These are phyloP conservation scores for Polypterus bichir DNA, from an alignment of 2,113 vertebrate genomes.

Conservation along the genomic window DNA sequence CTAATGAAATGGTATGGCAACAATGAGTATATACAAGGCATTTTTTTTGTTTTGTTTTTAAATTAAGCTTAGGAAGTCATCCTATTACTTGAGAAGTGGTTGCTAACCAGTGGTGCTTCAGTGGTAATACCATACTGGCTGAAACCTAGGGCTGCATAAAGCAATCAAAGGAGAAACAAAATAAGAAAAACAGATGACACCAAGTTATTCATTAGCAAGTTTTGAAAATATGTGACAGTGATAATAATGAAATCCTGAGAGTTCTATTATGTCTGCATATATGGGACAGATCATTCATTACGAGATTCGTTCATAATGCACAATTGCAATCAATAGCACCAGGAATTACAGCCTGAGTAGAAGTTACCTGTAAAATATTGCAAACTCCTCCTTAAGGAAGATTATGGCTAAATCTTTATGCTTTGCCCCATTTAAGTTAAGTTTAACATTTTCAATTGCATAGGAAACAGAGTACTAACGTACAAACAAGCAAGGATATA, in stretches of 20 bases:
- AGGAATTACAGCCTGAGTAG: conserved; percentile 63
- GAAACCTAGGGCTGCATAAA: no score
- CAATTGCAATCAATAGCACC: conserved; percentile 68
- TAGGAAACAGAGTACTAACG: conserved; percentile 60
- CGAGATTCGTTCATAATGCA: conserved; percentile 29
- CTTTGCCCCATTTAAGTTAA: conserved; percentile 45
- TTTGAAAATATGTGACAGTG: no score
- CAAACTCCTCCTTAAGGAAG: conserved; percentile 64
- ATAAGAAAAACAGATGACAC: no score
- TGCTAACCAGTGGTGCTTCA: no score
- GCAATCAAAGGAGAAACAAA: no score
- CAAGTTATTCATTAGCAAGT: no score
- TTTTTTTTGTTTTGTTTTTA: no score
- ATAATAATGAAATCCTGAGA: conserved; percentile 38
- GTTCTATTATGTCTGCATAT: no score
- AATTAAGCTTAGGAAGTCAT: no score
- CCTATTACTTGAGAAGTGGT: no score
- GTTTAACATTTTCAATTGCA: conserved; percentile 56
- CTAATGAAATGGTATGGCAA: conserved; percentile 18
- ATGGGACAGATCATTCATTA: no score
- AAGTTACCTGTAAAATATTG: conserved; percentile 71
- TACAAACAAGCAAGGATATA: conserved; percentile 50
- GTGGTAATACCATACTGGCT: no score
- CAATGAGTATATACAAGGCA: conserved; percentile 3
- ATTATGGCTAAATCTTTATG: conserved; percentile 50